Conservation (phyloP, 2,113 vertebrate species). For the Pachypanchax playfairii region DNA sequence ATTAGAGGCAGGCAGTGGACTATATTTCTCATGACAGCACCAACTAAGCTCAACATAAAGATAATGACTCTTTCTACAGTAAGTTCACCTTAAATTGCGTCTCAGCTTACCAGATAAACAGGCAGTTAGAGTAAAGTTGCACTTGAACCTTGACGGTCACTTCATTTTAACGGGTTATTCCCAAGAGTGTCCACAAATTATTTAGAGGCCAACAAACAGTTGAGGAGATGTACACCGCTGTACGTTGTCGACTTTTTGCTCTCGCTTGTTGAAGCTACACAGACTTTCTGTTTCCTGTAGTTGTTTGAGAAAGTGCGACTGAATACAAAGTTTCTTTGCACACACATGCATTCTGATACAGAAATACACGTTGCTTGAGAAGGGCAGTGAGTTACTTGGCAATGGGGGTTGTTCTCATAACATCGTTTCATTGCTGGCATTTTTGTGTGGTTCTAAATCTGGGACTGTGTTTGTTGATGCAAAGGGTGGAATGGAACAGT, state of each 20-base stretch:
- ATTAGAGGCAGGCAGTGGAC: slow-evolving; percentile 49
- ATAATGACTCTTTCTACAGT: slow-evolving; percentile 66
- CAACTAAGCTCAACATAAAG: slow-evolving; percentile 59
- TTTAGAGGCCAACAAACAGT: slow-evolving; percentile 55
- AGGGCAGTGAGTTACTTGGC: slow-evolving; percentile 36
- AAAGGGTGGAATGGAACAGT: slow-evolving; percentile 58
- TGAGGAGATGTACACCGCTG: slow-evolving; percentile 54
- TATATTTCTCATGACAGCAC: slow-evolving; percentile 50
- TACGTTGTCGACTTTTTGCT: slow-evolving; percentile 36
- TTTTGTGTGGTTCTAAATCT: slow-evolving; percentile 70
- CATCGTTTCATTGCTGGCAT: slow-evolving; percentile 69
- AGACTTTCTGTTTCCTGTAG: slow-evolving; percentile 41
- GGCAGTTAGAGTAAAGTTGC: slow-evolving; percentile 59
- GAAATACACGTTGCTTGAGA: slow-evolving; percentile 16
- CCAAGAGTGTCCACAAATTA: slow-evolving; percentile 58
- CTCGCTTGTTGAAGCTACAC: slow-evolving; percentile 35
- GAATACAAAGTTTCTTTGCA: background rate
- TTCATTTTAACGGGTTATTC: slow-evolving; percentile 60
- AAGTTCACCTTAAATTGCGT: slow-evolving; percentile 63
- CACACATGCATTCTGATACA: background rate
- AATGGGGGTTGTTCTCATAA: slow-evolving; percentile 62
- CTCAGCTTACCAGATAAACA: slow-evolving; percentile 67
- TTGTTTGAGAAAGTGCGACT: slow-evolving; percentile 32
- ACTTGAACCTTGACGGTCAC: slow-evolving; percentile 63
- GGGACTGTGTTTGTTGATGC: slow-evolving; percentile 69